Evolutionary conservation across 2,113 vertebrate species (phyloP).

Genomic region (Passer domesticus): DNA sequence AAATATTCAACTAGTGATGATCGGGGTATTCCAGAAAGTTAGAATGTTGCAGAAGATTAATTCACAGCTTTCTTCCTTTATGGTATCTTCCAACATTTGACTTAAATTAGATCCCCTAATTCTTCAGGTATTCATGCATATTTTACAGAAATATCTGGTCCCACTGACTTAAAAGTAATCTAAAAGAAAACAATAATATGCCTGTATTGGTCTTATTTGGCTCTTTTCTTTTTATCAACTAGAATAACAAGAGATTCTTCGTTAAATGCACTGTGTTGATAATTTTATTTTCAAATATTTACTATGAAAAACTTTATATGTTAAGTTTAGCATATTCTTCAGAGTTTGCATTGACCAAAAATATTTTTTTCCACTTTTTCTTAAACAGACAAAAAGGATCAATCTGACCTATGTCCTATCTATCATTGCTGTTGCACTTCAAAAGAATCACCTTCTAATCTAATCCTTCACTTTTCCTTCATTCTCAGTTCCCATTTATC

Average conservation of each 20-base stretch:
- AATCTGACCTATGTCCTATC: not conserved
- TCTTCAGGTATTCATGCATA: not conserved
- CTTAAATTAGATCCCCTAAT: not conserved
- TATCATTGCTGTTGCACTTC: not conserved
- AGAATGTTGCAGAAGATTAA: not conserved
- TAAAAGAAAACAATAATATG: not conserved
- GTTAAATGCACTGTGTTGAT: not conserved
- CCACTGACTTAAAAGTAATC: not conserved
- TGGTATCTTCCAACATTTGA: not conserved
- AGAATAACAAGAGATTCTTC: not conserved
- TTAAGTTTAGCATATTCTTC: not conserved
- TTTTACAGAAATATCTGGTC: not conserved
- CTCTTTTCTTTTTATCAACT: not conserved
- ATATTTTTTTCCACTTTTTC: not conserved
- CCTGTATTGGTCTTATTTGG: not conserved
- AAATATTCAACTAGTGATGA: not conserved
- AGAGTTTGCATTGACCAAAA: not conserved
- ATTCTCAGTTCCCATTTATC: not conserved
- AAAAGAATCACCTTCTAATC: not conserved
- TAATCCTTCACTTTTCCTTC: not conserved
- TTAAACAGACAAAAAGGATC: not conserved
- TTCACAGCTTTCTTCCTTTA: not conserved
- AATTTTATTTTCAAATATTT: not conserved
- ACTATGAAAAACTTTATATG: not conserved
- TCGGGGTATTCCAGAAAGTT: not conserved